Evolutionary conservation across 2,888 invertebrate genomes (phyloP).

Genomic region (Napeogenes sylphis): DNA sequence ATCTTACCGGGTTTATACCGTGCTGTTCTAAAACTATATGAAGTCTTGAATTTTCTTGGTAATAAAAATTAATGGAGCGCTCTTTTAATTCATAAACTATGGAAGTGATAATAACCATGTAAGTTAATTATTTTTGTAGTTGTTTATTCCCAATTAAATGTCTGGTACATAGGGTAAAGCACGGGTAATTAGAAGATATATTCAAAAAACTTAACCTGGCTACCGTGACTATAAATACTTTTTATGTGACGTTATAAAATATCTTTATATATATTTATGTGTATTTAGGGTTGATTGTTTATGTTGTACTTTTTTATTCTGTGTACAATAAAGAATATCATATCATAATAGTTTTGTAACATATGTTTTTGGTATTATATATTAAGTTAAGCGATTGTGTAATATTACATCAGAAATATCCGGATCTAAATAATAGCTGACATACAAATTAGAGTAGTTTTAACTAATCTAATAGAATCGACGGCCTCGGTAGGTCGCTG

Average conservation of each 20-base stretch:
- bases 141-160: constrained; percentile 23
- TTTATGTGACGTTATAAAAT: too few relatives aligned
- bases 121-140: constrained; percentile 25
- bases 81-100: constrained; percentile 25
- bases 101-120: constrained; percentile 29
- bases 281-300: too few relatives aligned
- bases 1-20: constrained; percentile 21
- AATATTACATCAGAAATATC: too few relatives aligned
- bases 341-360: too few relatives aligned
- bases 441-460: neutral
- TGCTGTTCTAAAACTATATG: constrained; percentile 20
- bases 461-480: constrained; percentile 30
- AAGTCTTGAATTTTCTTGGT: constrained; percentile 24
- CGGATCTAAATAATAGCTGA: neutral
- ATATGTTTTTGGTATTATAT: too few relatives aligned
- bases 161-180: constrained; percentile 10
- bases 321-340: too few relatives aligned
- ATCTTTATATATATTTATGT: too few relatives aligned
- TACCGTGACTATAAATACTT: too few relatives aligned
- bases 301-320: too few relatives aligned
- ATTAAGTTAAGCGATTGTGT: neutral
- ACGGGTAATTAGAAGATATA: neutral
- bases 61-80: constrained; percentile 30
- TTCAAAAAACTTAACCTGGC: too few relatives aligned
- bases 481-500: constrained; percentile 73